Conservation (phyloP, 1,140 invertebrate species). For the Hypsibius dujardini region DNA sequence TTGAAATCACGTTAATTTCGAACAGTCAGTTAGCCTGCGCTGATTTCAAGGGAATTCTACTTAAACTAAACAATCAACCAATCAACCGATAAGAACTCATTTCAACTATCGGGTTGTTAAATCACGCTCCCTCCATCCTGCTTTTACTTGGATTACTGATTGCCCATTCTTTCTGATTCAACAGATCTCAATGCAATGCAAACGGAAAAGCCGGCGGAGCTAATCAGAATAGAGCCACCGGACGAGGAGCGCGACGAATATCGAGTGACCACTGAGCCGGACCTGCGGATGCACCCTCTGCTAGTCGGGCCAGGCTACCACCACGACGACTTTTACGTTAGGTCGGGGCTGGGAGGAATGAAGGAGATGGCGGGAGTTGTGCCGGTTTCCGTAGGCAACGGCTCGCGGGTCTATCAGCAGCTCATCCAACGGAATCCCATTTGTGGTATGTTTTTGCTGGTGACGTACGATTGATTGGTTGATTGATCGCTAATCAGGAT, state of each 20-base stretch:
- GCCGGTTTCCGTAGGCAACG: constrained; percentile 1
- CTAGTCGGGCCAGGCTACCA: constrained; percentile 41
- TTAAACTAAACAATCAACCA: no score
- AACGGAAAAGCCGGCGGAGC: constrained; percentile 23
- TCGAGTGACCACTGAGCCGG: constrained; percentile 25
- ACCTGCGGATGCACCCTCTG: constrained; percentile 34
- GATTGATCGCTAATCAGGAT: background rate
- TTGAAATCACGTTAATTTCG: constrained; percentile 26
- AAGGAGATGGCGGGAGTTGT: constrained; percentile 14
- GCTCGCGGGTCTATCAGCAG: constrained; percentile 7
- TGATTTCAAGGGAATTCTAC: no score
- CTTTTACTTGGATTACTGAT: no score
- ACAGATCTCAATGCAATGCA: constrained; percentile 54
- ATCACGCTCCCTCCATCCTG: no score
- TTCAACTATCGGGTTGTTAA: no score
- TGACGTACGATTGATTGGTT: background rate
- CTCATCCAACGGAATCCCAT: constrained; percentile 13
- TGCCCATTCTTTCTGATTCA: no score
- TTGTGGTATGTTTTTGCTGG: constrained; percentile 21
- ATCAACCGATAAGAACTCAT: no score
- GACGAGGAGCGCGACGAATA: constrained; percentile 16
- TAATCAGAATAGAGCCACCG: constrained; percentile 1
- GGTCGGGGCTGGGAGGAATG: background rate
- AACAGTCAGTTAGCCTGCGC: no score
- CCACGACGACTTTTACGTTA: constrained; percentile 22